Conservation (phyloP, 1,140 invertebrate species). For the Zelostemma sp. region DNA sequence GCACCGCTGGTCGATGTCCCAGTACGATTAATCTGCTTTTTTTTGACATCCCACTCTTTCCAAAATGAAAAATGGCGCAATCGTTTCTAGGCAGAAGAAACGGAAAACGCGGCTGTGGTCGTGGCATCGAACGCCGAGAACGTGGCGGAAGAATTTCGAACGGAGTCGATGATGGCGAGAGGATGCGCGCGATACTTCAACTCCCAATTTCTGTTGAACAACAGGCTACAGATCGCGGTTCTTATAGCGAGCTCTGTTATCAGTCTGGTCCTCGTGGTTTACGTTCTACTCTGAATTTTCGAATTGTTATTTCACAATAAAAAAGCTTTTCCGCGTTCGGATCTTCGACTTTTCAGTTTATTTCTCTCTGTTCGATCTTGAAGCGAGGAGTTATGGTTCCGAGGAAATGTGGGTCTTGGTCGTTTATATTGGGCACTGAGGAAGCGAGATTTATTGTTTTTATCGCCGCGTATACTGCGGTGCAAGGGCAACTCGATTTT, state of each 20-base stretch:
- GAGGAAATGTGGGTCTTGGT: conserved; percentile 12
- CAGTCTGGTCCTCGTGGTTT: conserved; percentile 27
- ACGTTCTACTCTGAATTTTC: conserved; percentile 25
- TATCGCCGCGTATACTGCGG: background rate
- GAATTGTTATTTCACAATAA: conserved; percentile 4
- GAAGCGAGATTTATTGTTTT: conserved; percentile 1
- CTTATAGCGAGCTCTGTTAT: conserved; percentile 34
- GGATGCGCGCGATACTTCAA: conserved; percentile 18
- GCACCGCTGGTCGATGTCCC: conserved; percentile 9
- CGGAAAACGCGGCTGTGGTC: conserved; percentile 7
- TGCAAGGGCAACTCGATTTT: background rate
- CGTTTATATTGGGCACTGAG: conserved; percentile 11
- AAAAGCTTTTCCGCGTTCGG: background rate
- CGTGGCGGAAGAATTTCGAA: background rate
- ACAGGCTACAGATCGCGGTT: conserved; percentile 37
- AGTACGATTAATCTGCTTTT: conserved; percentile 8
- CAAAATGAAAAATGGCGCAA: too few relatives aligned
- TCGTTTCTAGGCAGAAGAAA: conserved; percentile 12
- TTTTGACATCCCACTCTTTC: too few relatives aligned
- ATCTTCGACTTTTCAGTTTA: background rate
- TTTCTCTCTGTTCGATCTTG: background rate
- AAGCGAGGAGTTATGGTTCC: background rate
- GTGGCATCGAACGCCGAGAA: conserved; percentile 1
- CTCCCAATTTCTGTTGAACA: conserved; percentile 20
- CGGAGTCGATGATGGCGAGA: background rate